phyloP scores from a whole-genome alignment of 2,888 invertebrate genomes.

The Steinernema scapterisci region DNA sequence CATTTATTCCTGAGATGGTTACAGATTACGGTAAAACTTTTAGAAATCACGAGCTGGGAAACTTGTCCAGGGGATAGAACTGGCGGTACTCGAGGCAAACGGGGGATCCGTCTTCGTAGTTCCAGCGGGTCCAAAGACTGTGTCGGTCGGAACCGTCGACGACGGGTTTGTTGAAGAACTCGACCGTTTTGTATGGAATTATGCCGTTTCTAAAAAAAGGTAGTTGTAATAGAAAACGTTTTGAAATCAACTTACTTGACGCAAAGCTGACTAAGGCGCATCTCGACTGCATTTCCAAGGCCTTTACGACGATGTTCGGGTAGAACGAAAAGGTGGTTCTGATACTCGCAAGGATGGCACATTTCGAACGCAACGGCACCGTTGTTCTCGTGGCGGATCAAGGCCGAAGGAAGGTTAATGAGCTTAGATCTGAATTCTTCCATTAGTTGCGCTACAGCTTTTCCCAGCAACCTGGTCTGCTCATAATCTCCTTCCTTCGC shows the following conservation, averaged over 20 bases:
- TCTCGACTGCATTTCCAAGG: constrained; percentile 1
- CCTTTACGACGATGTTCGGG: constrained; percentile 1
- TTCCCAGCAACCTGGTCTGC: background rate
- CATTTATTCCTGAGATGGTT: no score
- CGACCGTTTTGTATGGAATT: constrained; percentile 6
- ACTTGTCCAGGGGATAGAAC: constrained; percentile 2
- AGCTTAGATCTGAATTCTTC: background rate
- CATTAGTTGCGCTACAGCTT: background rate
- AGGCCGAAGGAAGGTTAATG: background rate
- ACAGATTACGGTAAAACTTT: background rate
- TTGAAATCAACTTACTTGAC: background rate
- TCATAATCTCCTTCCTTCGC: background rate
- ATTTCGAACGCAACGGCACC: constrained; percentile 21
- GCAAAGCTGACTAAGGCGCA: constrained; percentile 23
- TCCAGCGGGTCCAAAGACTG: constrained; percentile 19
- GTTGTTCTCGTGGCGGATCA: constrained; percentile 8
- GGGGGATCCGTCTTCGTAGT: constrained; percentile 8
- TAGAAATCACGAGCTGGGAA: background rate
- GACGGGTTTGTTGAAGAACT: background rate
- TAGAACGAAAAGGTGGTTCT: constrained; percentile 22
- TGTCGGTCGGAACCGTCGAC: background rate
- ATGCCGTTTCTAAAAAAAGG: background rate
- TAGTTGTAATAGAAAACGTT: background rate
- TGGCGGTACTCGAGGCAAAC: constrained; percentile 15
- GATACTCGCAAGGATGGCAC: constrained; percentile 10